Conservation (phyloP, 2,888 invertebrate species). For the Athalia cordata region DNA sequence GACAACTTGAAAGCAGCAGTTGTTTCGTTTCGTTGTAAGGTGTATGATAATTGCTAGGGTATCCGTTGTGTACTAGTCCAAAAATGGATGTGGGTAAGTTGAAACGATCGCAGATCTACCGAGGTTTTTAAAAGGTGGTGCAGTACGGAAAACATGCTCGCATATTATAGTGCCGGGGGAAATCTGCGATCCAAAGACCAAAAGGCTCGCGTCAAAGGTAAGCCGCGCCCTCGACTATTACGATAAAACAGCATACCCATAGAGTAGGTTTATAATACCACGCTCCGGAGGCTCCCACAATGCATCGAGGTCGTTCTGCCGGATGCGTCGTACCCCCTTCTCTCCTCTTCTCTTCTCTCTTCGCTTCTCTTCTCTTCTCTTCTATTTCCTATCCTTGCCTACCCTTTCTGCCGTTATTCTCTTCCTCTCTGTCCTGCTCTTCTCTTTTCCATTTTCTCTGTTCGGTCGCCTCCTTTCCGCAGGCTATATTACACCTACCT, state of each 20-base stretch:
- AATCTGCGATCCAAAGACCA: neutral
- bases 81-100: no score
- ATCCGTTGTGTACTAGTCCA: no score
- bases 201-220: constrained; percentile 39
- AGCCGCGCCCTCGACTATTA: constrained; percentile 44
- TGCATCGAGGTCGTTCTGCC: constrained; percentile 45
- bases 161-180: neutral
- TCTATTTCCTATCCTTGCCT: constrained; percentile 45
- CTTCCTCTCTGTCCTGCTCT: neutral
- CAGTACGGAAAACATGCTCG: neutral
- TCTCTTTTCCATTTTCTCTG: neutral
- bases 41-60: neutral
- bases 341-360: constrained; percentile 21
- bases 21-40: neutral
- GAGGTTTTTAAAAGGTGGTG: neutral
- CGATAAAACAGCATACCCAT: constrained; percentile 33
- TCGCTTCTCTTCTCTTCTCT: constrained; percentile 36
- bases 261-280: constrained; percentile 43
- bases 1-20: constrained; percentile 10
- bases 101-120: no score
- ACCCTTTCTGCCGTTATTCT: no score
- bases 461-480: no score
- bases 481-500: no score
- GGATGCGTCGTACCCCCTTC: constrained; percentile 41
- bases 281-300: constrained; percentile 46